These are phyloP conservation scores for Lethenteron camtschaticum DNA, from an alignment of 2,113 vertebrate genomes.

Conservation along the genomic window DNA sequence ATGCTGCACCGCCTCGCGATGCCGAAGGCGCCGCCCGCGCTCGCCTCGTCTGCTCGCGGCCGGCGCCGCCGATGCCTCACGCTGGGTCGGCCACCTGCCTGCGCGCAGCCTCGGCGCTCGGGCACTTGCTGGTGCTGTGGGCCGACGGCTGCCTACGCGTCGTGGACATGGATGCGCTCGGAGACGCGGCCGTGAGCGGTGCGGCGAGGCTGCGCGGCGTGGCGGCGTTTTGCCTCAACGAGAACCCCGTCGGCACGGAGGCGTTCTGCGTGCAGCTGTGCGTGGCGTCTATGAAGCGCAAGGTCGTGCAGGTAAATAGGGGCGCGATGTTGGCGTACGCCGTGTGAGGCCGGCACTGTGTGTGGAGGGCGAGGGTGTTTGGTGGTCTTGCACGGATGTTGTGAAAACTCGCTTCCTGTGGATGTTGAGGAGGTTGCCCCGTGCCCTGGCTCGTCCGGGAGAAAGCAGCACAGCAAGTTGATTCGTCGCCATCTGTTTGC, in stretches of 20 bases:
- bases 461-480: too few species aligned
- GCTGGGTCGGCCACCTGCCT: background rate
- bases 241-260: background rate
- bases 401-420: too few species aligned
- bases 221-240: constrained; percentile 3
- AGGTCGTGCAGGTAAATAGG: background rate
- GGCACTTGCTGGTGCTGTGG: background rate
- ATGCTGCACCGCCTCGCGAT: background rate
- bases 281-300: background rate
- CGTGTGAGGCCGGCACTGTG: too few species aligned
- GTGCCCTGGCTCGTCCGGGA: too few species aligned
- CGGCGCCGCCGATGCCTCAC: background rate
- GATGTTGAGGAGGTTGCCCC: too few species aligned
- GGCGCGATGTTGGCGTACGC: too few species aligned
- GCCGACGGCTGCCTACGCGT: background rate
- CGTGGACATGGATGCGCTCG: constrained; percentile 1
- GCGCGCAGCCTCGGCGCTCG: background rate
- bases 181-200: background rate
- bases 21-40: background rate
- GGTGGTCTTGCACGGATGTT: too few species aligned
- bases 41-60: background rate
- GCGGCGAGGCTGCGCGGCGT: background rate
- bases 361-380: too few species aligned
- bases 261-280: constrained; percentile 5
- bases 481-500: too few species aligned